These are phyloP conservation scores for Pyrrhosoma nymphula DNA, from an alignment of 2,888 invertebrate species.

Conservation along the genomic window DNA sequence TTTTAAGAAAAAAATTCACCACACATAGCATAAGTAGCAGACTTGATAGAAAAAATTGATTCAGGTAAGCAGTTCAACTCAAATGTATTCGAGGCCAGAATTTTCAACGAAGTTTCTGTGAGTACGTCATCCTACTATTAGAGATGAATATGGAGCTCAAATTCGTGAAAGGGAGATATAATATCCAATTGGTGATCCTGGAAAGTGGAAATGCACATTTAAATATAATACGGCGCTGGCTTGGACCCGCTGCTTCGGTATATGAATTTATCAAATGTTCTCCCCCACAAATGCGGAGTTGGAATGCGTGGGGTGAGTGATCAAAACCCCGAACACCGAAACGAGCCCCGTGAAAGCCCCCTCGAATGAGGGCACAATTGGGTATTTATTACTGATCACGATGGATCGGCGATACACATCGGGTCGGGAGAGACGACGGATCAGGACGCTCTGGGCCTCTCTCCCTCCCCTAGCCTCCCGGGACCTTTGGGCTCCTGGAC, in stretches of 20 bases:
- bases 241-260: not conserved
- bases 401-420: not conserved
- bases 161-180: too few relatives aligned
- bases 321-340: not conserved
- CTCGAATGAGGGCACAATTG: slow-evolving; percentile 16
- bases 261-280: not conserved
- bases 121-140: too few relatives aligned
- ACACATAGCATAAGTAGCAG: too few relatives aligned
- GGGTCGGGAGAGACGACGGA: not conserved
- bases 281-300: not conserved
- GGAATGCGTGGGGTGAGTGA: not conserved
- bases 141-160: too few relatives aligned
- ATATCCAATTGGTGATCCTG: too few relatives aligned
- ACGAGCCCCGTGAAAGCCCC: not conserved
- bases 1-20: too few relatives aligned
- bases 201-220: too few relatives aligned
- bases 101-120: too few relatives aligned
- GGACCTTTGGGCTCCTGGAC: not conserved
- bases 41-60: too few relatives aligned
- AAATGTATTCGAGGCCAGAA: too few relatives aligned
- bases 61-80: too few relatives aligned
- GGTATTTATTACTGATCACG: slow-evolving; percentile 21
- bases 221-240: too few relatives aligned
- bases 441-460: not conserved
- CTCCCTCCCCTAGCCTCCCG: not conserved